Evolutionary conservation across 2,888 invertebrate species (phyloP).

Genomic region (Xanthorhoe designata): DNA sequence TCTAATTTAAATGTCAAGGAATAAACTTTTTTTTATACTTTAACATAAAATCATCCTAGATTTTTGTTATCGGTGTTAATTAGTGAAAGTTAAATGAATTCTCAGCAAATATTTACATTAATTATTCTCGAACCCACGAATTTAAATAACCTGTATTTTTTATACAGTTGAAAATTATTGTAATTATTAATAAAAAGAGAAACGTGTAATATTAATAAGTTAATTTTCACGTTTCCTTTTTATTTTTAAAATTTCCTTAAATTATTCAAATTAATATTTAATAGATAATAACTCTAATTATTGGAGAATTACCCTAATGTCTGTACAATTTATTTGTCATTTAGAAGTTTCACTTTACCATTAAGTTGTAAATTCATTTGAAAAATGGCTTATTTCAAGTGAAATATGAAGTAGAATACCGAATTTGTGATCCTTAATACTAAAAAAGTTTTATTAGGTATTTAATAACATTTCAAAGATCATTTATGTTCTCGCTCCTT

Average conservation of each 20-base stretch:
- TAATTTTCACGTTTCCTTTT: neutral
- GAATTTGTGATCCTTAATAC: neutral
- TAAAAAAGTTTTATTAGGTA: neutral
- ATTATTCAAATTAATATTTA: neutral
- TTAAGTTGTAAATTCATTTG: conserved; percentile 46
- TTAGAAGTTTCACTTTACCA: conserved; percentile 81
- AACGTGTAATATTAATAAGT: too few species aligned
- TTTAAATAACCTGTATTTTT: too few species aligned
- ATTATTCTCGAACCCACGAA: too few species aligned
- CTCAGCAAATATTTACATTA: conserved; percentile 13
- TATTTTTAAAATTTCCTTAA: neutral
- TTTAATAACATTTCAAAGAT: neutral
- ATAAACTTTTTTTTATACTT: neutral
- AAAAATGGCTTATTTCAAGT: conserved; percentile 15
- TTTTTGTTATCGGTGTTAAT: neutral
- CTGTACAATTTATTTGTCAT: conserved; percentile 76
- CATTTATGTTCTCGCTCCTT: neutral
- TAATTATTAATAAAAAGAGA: too few species aligned
- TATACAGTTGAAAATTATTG: neutral
- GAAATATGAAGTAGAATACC: conserved; percentile 1
- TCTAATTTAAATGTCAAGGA: neutral
- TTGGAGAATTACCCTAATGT: conserved; percentile 53
- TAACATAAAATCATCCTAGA: neutral
- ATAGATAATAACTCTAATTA: conserved; percentile 15
- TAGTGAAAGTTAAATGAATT: conserved; percentile 5